A percentile compares a stretch with the other conserved stretches of the same genome.
These are phyloP conservation scores for Pteropus alecto DNA, from an alignment of 2,113 vertebrate species.

Conservation along the genomic window DNA sequence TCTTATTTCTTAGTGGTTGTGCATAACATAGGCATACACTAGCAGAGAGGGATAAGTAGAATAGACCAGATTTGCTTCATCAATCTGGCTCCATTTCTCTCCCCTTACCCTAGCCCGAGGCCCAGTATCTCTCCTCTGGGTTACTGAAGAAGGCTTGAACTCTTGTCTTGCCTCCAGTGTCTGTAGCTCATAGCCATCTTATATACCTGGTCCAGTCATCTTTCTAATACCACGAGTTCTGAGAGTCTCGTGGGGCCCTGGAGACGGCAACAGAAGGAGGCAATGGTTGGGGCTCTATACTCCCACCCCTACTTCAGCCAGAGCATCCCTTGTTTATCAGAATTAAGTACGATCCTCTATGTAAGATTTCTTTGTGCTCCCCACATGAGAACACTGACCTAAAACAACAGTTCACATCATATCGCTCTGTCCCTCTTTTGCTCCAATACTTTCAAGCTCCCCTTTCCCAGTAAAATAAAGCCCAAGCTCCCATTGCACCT, in stretches of 20 bases:
- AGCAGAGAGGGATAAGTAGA: neutral
- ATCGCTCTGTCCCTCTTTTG: neutral
- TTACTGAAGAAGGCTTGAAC: neutral
- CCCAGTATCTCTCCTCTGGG: neutral
- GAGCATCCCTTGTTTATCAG: neutral
- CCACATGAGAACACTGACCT: neutral
- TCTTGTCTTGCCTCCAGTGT: neutral
- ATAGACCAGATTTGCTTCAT: neutral
- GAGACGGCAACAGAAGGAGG: neutral
- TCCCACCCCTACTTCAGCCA: neutral
- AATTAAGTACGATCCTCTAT: neutral
- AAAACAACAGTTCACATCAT: neutral
- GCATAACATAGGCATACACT: accelerated
- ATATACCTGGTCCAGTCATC: neutral
- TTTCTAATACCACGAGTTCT: neutral
- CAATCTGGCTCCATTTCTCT: neutral
- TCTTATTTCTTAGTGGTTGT: neutral
- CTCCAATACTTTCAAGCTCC: neutral
- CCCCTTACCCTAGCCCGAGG: neutral
- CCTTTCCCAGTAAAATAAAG: neutral
- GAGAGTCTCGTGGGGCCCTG: neutral
- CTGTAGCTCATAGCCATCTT: neutral
- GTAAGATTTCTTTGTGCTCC: neutral
- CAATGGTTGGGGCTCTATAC: neutral
- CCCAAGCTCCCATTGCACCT: neutral